phyloP scores from a whole-genome alignment of 2,888 invertebrate genomes.

The Bembecia ichneumoniformis region DNA sequence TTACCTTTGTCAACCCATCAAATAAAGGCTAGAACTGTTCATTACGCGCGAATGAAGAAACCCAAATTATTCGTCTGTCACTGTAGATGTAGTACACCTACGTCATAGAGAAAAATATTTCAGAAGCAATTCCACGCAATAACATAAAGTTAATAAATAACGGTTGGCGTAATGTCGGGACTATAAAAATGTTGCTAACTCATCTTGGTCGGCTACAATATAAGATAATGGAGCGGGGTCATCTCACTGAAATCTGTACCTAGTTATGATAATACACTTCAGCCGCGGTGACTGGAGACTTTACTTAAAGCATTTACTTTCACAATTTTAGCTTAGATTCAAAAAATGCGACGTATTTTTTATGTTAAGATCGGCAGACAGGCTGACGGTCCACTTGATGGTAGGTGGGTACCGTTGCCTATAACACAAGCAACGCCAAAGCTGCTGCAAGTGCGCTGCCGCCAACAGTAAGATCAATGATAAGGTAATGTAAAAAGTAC shows the following conservation, averaged over 20 bases:
- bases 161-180: conserved; percentile 16
- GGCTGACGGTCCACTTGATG: no score
- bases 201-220: conserved; percentile 33
- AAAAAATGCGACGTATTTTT: no score
- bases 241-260: conserved; percentile 36
- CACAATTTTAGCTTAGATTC: background rate
- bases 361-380: no score
- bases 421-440: no score
- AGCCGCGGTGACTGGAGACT: conserved; percentile 20
- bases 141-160: conserved; percentile 26
- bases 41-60: background rate
- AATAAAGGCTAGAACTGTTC: background rate
- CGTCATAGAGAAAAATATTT: conserved; percentile 2
- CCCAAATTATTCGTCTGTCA: conserved; percentile 2
- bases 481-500: no score
- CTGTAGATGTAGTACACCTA: conserved; percentile 15
- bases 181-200: conserved; percentile 40
- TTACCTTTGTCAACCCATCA: background rate
- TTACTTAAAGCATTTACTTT: background rate
- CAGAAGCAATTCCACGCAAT: conserved; percentile 13
- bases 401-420: no score
- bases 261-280: conserved; percentile 45
- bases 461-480: no score
- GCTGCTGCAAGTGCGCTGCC: no score
- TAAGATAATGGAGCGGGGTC: conserved; percentile 40